A percentile compares a stretch with the other conserved stretches of the same genome.
These are phyloP conservation scores for Scophthalmus maximus DNA, from an alignment of 2,113 vertebrate genomes.

Conservation along the genomic window DNA sequence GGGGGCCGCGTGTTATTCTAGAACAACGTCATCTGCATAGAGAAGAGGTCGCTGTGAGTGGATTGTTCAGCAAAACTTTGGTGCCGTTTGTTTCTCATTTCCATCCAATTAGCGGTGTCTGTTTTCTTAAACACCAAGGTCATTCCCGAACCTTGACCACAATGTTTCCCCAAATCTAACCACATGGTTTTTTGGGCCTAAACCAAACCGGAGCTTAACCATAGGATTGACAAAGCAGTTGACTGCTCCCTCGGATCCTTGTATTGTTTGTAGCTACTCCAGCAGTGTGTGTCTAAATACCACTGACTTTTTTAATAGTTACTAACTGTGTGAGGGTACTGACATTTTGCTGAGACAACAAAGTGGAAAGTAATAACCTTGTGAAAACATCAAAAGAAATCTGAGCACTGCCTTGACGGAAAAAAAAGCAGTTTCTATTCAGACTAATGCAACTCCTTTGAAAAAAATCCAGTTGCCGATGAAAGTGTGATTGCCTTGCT, in stretches of 20 bases:
- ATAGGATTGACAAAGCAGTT: background rate
- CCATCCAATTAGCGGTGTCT: no score
- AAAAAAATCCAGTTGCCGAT: constrained; percentile 24
- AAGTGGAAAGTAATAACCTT: constrained; percentile 34
- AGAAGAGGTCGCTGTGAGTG: background rate
- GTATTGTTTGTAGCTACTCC: constrained; percentile 2
- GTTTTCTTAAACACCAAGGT: no score
- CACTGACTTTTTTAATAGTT: constrained; percentile 45
- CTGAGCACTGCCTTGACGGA: background rate
- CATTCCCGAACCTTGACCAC: no score
- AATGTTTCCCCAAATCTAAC: no score
- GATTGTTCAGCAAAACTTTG: background rate
- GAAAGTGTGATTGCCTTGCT: constrained; percentile 45
- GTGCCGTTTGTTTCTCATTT: background rate
- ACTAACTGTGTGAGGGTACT: constrained; percentile 22
- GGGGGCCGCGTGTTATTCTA: background rate
- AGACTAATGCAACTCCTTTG: constrained; percentile 19
- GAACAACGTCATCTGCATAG: background rate
- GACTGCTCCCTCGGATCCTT: background rate
- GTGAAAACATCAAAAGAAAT: constrained; percentile 38
- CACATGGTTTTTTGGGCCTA: no score
- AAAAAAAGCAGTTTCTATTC: constrained; percentile 33
- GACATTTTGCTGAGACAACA: constrained; percentile 51
- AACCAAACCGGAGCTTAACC: no score
- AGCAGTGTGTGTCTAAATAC: constrained; percentile 3